phyloP scores from a whole-genome alignment of 2,797 vertebrate species.

The Menidia menidia region DNA sequence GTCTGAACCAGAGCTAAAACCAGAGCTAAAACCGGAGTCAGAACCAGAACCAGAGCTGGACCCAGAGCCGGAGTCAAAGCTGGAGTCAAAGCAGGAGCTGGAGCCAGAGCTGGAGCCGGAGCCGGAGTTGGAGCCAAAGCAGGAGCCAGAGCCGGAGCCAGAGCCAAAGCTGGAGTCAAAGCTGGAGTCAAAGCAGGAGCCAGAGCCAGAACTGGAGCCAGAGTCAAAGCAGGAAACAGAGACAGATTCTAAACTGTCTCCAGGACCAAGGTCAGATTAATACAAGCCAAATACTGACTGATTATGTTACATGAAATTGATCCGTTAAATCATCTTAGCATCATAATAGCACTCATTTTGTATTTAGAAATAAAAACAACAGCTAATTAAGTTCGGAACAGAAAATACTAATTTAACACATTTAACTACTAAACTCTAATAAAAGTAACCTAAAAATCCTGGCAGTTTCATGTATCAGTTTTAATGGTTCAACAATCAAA shows the following conservation, averaged over 20 bases:
- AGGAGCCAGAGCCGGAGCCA: neutral
- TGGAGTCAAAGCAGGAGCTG: conserved; percentile 50
- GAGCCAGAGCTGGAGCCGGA: conserved; percentile 22
- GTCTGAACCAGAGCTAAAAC: conserved; percentile 10
- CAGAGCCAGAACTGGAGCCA: neutral
- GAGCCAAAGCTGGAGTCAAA: conserved; percentile 11
- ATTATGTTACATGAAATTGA: neutral
- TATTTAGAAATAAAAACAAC: neutral
- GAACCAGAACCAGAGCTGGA: neutral
- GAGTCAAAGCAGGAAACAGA: conserved; percentile 16
- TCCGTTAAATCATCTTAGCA: neutral
- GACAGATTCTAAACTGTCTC: neutral
- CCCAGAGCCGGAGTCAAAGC: conserved; percentile 14
- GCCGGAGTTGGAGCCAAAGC: conserved; percentile 5
- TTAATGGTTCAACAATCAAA: neutral
- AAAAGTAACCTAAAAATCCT: neutral
- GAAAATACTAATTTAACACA: neutral
- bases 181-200: conserved; percentile 7
- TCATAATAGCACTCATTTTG: neutral
- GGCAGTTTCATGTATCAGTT: neutral
- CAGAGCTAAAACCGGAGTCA: neutral
- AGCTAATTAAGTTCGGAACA: too few species aligned
- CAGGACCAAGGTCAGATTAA: conserved; percentile 59
- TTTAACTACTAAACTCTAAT: neutral
- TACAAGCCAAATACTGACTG: neutral